phyloP scores from a whole-genome alignment of 53 echinoderm and acorn worm species.

The Stichopus horrens region DNA sequence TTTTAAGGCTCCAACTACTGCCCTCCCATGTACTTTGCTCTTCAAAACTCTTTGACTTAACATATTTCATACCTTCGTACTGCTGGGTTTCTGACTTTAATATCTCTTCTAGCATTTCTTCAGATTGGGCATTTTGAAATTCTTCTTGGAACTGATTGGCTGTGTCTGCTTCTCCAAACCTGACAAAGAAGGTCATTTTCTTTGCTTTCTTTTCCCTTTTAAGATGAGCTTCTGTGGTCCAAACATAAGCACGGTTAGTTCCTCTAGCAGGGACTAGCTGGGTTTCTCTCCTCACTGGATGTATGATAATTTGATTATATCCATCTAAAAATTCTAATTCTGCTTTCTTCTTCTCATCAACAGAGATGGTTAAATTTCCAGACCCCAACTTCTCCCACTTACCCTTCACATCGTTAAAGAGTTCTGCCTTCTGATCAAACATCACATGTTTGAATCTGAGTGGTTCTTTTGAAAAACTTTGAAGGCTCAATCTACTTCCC shows the following conservation, averaged over 20 bases:
- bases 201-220: neutral
- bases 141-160: neutral
- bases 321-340: neutral
- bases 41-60: no score
- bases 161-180: neutral
- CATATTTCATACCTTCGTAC: no score
- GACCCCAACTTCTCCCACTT: neutral
- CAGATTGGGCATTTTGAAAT: slow-evolving; percentile 4
- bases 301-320: neutral
- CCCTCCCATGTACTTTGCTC: no score
- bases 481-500: no score
- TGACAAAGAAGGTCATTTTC: neutral
- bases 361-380: neutral
- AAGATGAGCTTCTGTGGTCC: neutral
- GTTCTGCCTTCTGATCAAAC: neutral
- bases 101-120: no score
- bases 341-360: neutral
- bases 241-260: neutral
- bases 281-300: neutral
- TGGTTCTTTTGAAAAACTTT: neutral
- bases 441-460: neutral
- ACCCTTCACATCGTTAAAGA: neutral
- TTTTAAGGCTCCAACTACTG: no score
- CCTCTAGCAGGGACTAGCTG: neutral
- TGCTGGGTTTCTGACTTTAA: no score